These are phyloP conservation scores for Drosophila watanabei DNA, from an alignment of 1,140 invertebrate species.

Conservation along the genomic window DNA sequence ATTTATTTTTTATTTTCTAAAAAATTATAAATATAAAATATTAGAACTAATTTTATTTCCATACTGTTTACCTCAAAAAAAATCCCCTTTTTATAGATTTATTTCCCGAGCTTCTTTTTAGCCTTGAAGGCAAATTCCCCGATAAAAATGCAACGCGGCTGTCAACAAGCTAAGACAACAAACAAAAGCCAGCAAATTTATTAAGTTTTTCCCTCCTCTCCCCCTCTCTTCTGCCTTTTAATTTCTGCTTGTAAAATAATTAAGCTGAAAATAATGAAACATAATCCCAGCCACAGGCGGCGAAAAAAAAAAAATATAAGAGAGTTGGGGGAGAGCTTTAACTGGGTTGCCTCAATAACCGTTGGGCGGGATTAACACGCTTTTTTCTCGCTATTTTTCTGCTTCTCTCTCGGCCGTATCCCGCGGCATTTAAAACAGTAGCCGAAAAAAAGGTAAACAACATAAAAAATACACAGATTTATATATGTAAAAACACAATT, in stretches of 20 bases:
- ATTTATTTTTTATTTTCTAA: fast-evolving
- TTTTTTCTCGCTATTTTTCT: conserved; percentile 33
- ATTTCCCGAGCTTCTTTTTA: conserved; percentile 23
- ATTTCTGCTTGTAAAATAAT: conserved; percentile 76
- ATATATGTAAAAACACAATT: conserved; percentile 16
- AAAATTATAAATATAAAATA: neutral
- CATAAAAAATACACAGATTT: neutral
- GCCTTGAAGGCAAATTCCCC: conserved; percentile 42
- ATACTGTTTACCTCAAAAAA: neutral
- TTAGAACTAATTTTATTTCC: neutral
- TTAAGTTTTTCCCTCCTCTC: conserved; percentile 4
- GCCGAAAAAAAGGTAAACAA: conserved; percentile 39
- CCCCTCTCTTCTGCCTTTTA: conserved; percentile 12
- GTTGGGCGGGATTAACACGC: conserved; percentile 72
- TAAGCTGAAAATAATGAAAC: conserved; percentile 81
- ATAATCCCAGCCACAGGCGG: conserved; percentile 61
- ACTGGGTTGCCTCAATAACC: conserved; percentile 78
- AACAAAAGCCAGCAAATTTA: conserved; percentile 28
- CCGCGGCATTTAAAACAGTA: conserved; percentile 50
- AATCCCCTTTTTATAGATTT: conserved; percentile 2
- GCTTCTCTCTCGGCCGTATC: conserved; percentile 9
- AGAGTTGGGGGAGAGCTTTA: conserved; percentile 50
- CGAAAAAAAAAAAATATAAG: conserved; percentile 24
- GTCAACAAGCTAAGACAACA: conserved; percentile 55
- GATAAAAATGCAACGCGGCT: conserved; percentile 49